phyloP scores from a whole-genome alignment of 2,113 vertebrate species.

The Eubucco bourcierii region DNA sequence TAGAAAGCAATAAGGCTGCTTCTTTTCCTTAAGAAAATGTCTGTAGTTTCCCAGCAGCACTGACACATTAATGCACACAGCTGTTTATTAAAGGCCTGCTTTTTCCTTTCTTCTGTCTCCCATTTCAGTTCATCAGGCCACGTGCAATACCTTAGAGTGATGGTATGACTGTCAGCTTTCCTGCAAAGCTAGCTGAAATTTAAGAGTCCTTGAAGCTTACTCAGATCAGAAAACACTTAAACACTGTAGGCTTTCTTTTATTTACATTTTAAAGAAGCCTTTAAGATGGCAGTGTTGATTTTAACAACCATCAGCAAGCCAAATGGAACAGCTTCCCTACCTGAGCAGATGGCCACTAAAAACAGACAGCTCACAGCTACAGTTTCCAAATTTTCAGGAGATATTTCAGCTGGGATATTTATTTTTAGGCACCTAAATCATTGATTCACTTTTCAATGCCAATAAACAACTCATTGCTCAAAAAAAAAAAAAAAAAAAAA shows the following conservation, averaged over 20 bases:
- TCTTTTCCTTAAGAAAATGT: background rate
- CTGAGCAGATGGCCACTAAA: slow-evolving; percentile 47
- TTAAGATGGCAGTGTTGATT: background rate
- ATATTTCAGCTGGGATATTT: background rate
- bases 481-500: background rate
- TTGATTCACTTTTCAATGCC: background rate
- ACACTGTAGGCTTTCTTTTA: background rate
- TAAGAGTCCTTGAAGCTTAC: background rate
- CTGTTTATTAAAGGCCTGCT: background rate
- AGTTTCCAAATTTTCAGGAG: background rate
- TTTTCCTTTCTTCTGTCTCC: background rate
- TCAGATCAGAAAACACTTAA: background rate
- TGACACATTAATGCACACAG: background rate
- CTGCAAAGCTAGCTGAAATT: slow-evolving; percentile 9
- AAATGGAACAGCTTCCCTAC: slow-evolving; percentile 10
- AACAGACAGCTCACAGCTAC: background rate
- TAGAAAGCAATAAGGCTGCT: background rate
- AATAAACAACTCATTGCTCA: background rate
- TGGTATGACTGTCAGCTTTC: background rate
- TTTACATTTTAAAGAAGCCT: slow-evolving; percentile 21
- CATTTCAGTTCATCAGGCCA: background rate
- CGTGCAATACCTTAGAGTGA: background rate
- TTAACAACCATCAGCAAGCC: background rate
- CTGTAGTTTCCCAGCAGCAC: background rate
- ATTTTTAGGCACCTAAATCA: background rate